Conservation (phyloP, 2,113 vertebrate genomes). For the Nesospiza acunhae region DNA sequence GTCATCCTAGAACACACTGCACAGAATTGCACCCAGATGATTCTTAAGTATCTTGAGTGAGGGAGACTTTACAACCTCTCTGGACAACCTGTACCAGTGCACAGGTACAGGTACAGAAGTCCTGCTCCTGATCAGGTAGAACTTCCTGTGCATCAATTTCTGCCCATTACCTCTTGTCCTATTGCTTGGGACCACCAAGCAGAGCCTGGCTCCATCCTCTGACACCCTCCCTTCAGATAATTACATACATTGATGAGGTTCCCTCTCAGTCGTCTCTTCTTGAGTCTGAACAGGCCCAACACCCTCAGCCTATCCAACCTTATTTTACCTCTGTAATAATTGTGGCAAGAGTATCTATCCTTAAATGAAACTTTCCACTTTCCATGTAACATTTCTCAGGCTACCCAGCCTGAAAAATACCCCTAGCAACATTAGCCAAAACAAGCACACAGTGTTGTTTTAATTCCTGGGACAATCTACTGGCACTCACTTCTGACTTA, state of each 20-base stretch:
- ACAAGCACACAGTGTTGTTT: neutral
- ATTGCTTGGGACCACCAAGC: neutral
- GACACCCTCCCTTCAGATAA: neutral
- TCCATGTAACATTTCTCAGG: neutral
- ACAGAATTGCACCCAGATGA: neutral
- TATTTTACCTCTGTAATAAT: neutral
- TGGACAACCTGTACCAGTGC: neutral
- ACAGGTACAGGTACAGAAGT: neutral
- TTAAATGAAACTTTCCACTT: neutral
- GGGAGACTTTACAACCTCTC: neutral
- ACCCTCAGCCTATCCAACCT: neutral
- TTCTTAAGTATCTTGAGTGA: neutral
- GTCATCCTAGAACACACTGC: neutral
- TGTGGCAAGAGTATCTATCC: neutral
- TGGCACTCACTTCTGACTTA: neutral
- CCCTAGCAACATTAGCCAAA: neutral
- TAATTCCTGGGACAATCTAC: neutral
- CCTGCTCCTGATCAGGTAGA: neutral
- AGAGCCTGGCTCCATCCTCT: neutral
- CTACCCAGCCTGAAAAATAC: neutral
- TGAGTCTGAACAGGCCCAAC: neutral
- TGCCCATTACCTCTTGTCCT: neutral
- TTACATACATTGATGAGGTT: neutral
- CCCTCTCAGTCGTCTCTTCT: neutral
- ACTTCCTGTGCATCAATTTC: neutral